These are phyloP conservation scores for Pomacea canaliculata DNA, from an alignment of 2,888 invertebrate species.

Conservation along the genomic window DNA sequence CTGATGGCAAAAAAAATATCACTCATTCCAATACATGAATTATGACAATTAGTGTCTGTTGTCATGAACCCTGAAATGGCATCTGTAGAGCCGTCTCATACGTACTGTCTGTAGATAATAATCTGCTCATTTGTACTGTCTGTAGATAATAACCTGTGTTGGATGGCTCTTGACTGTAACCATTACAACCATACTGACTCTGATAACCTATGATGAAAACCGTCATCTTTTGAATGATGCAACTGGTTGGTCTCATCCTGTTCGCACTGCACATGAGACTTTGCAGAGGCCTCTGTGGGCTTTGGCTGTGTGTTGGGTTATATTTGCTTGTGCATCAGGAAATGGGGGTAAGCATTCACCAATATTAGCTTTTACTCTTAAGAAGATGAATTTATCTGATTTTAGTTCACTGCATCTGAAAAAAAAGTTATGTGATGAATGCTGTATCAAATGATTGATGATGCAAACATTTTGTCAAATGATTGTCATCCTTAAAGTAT, in stretches of 20 bases:
- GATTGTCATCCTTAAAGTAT: too few relatives aligned
- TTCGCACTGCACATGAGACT: conserved; percentile 21
- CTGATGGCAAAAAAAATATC: too few relatives aligned
- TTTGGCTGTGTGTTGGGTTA: conserved; percentile 23
- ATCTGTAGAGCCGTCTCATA: too few relatives aligned
- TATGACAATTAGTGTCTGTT: too few relatives aligned
- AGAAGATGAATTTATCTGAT: too few relatives aligned
- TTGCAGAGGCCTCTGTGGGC: conserved; percentile 27
- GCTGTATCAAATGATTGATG: too few relatives aligned
- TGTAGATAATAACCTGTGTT: conserved; percentile 1
- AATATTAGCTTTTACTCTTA: too few relatives aligned
- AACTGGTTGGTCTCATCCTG: conserved; percentile 10
- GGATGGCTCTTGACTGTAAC: conserved; percentile 17
- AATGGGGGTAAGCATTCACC: conserved; percentile 18
- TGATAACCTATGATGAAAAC: conserved; percentile 27
- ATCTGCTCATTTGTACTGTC: background rate
- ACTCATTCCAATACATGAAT: too few relatives aligned
- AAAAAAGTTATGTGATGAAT: too few relatives aligned
- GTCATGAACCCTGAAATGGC: too few relatives aligned
- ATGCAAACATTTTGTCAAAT: too few relatives aligned
- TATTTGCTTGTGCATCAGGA: conserved; percentile 25
- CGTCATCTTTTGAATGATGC: conserved; percentile 20
- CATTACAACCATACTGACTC: conserved; percentile 7
- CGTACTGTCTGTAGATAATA: background rate
- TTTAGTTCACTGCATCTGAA: too few relatives aligned